Conservation (phyloP, 2,888 invertebrate genomes). For the Drosophila birchii region DNA sequence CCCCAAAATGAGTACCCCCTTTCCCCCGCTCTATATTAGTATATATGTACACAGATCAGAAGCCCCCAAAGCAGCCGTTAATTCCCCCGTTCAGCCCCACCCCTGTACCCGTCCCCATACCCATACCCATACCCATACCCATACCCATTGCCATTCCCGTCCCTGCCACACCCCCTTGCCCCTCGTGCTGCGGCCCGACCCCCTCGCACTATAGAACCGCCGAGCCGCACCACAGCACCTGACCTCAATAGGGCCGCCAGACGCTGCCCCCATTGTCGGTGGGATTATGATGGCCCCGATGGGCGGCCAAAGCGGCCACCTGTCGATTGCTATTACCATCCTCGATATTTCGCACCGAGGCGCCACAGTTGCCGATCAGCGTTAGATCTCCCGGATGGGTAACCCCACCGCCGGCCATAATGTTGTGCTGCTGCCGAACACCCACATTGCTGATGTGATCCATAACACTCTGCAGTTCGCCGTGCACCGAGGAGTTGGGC, state of each 20-base stretch:
- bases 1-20: background rate
- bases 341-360: constrained; percentile 84
- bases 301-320: constrained; percentile 84
- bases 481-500: constrained; percentile 87
- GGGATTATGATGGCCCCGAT: constrained; percentile 84
- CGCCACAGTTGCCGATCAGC: constrained; percentile 84
- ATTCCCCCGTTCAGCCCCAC: constrained; percentile 19
- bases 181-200: constrained; percentile 65
- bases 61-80: constrained; percentile 39
- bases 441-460: constrained; percentile 90
- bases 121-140: constrained; percentile 13
- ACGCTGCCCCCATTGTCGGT: constrained; percentile 88
- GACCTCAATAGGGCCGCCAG: constrained; percentile 90
- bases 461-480: constrained; percentile 91
- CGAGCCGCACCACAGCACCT: constrained; percentile 84
- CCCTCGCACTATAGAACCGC: constrained; percentile 84
- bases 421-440: constrained; percentile 85
- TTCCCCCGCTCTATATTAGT: constrained; percentile 17
- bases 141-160: constrained; percentile 22
- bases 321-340: constrained; percentile 84
- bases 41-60: constrained; percentile 58
- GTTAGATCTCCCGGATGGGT: constrained; percentile 84
- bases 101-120: constrained; percentile 13
- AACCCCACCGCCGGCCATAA: constrained; percentile 85
- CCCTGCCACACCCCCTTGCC: constrained; percentile 31